Conservation (phyloP, 2,797 vertebrate genomes). For the Enteromius radiatus region DNA sequence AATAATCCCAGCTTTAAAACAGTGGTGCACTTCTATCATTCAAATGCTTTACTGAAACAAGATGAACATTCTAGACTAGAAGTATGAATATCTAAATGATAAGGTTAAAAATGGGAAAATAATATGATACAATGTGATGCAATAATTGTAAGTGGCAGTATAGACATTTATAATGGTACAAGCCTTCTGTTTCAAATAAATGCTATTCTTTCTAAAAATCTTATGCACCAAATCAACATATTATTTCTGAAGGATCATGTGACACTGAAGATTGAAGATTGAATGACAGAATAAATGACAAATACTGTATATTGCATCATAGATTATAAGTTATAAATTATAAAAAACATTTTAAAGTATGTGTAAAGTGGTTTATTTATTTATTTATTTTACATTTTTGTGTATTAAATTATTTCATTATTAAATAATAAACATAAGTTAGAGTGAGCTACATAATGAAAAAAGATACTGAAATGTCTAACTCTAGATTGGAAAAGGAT, state of each 20-base stretch:
- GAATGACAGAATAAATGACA: not conserved
- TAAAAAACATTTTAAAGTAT: not conserved
- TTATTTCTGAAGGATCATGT: not conserved
- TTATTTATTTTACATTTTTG: no score
- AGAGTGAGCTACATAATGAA: not conserved
- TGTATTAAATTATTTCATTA: no score
- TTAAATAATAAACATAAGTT: not conserved
- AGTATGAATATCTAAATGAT: not conserved
- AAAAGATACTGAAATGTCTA: not conserved
- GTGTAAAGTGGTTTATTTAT: no score
- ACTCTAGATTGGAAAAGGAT: not conserved
- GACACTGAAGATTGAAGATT: not conserved
- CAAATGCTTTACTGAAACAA: not conserved
- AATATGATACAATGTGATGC: not conserved
- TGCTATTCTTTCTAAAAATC: not conserved
- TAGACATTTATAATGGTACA: not conserved
- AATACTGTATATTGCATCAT: not conserved
- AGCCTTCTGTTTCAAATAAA: not conserved
- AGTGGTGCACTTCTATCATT: not conserved
- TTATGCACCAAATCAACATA: not conserved
- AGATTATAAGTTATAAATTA: not conserved
- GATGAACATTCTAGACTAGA: not conserved
- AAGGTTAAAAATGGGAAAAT: not conserved
- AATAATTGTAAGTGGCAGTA: not conserved
- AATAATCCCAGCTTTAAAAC: slow-evolving; percentile 18